These are phyloP conservation scores for Heliconius hewitsoni DNA, from an alignment of 1,140 invertebrate species.

Conservation along the genomic window DNA sequence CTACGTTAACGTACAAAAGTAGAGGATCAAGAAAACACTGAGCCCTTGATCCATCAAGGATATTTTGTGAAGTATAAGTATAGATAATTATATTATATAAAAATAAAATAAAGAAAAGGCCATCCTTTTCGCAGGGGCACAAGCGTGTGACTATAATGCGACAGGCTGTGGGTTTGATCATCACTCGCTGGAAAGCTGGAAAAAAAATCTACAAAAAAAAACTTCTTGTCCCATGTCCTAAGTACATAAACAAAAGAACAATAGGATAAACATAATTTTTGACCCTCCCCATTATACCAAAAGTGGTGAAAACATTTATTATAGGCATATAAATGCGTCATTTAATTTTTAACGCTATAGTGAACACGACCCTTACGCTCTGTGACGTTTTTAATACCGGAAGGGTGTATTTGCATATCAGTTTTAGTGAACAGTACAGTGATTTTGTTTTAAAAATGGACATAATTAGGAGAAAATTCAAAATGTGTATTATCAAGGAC, in stretches of 20 bases:
- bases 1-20: neutral
- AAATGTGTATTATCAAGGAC: neutral
- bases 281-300: slow-evolving; percentile 24
- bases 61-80: neutral
- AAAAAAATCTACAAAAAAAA: no score
- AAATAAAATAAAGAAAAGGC: no score
- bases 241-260: neutral
- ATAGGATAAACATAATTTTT: slow-evolving; percentile 1
- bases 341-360: slow-evolving; percentile 39
- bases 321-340: slow-evolving; percentile 26
- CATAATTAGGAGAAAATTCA: neutral
- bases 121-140: no score
- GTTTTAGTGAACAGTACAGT: slow-evolving; percentile 29
- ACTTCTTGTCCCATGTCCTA: neutral
- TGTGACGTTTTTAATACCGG: slow-evolving; percentile 33
- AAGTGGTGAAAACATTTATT: slow-evolving; percentile 35
- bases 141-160: no score
- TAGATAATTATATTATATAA: neutral
- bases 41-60: neutral
- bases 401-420: slow-evolving; percentile 37
- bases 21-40: neutral
- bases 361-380: slow-evolving; percentile 35
- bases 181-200: no score
- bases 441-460: slow-evolving; percentile 29
- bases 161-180: no score